Percentiles rank a stretch among this genome's conserved stretches.
These are phyloP conservation scores for Nipponacmea schrenckii DNA, from an alignment of 2,888 invertebrate species.

Conservation along the genomic window DNA sequence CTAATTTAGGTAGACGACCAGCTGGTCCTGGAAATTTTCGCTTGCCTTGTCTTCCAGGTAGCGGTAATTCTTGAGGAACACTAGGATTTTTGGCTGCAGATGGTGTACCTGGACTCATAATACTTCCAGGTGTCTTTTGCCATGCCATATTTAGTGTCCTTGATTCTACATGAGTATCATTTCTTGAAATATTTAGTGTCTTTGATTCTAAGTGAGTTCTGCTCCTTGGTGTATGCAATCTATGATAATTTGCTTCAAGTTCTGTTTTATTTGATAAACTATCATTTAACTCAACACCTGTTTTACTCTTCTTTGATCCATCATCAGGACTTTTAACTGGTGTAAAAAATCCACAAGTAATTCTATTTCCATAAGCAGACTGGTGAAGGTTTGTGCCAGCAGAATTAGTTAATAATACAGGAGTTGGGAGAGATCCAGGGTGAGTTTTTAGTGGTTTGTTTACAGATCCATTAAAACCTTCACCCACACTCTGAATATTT, in stretches of 20 bases:
- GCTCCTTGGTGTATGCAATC: no score
- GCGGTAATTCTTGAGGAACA: background rate
- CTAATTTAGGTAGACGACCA: conserved; percentile 58
- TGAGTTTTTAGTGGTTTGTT: background rate
- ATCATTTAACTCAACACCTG: no score
- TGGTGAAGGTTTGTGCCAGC: background rate
- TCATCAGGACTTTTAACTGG: background rate
- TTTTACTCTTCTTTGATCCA: no score
- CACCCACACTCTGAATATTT: background rate
- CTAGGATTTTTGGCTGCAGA: no score
- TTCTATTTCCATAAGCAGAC: background rate
- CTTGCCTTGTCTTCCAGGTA: conserved; percentile 22
- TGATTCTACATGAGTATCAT: no score
- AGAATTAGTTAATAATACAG: background rate
- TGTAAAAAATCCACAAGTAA: background rate
- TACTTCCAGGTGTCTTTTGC: background rate
- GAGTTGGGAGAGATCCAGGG: background rate
- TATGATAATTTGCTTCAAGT: no score
- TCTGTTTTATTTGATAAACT: no score
- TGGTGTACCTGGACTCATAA: background rate
- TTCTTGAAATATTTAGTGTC: no score
- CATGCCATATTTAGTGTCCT: background rate
- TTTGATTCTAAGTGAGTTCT: no score
- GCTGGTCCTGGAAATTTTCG: conserved; percentile 65
- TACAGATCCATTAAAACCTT: background rate